phyloP scores from a whole-genome alignment of 2,888 invertebrate species.

The Acleris sparsana region DNA sequence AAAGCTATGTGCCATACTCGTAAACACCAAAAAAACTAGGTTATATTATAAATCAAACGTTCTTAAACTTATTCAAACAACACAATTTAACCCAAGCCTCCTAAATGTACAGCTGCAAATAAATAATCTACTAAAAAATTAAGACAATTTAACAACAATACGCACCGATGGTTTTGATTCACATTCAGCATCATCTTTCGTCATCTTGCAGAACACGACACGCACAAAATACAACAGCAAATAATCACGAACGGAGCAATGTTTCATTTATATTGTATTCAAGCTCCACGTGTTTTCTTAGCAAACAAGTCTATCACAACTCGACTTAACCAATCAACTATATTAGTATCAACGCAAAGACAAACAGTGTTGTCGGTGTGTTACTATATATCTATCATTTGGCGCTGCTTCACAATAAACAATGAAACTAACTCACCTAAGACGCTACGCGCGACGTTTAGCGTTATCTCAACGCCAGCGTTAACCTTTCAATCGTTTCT shows the following conservation, averaged over 20 bases:
- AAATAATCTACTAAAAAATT: no score
- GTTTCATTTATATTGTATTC: constrained; percentile 39
- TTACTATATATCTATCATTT: constrained; percentile 23
- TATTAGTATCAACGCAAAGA: constrained; percentile 27
- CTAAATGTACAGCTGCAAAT: no score
- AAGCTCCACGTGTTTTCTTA: constrained; percentile 41
- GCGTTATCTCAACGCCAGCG: neutral
- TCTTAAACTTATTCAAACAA: no score
- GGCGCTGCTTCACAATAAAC: constrained; percentile 8
- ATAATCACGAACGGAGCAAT: constrained; percentile 29
- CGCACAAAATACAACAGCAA: constrained; percentile 26
- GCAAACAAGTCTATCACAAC: constrained; percentile 42
- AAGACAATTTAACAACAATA: constrained; percentile 26
- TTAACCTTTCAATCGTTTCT: no score
- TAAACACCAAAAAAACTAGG: no score
- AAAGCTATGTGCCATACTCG: rapidly evolving
- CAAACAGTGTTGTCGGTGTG: constrained; percentile 27
- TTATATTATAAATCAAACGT: no score
- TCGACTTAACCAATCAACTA: constrained; percentile 38
- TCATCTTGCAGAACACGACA: constrained; percentile 40
- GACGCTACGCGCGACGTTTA: no score
- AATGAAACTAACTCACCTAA: neutral
- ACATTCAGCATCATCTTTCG: constrained; percentile 41
- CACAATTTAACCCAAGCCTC: no score
- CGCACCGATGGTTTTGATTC: constrained; percentile 42